Conservation (phyloP, 2,113 vertebrate species). For the Pachycephala philippinensis region DNA sequence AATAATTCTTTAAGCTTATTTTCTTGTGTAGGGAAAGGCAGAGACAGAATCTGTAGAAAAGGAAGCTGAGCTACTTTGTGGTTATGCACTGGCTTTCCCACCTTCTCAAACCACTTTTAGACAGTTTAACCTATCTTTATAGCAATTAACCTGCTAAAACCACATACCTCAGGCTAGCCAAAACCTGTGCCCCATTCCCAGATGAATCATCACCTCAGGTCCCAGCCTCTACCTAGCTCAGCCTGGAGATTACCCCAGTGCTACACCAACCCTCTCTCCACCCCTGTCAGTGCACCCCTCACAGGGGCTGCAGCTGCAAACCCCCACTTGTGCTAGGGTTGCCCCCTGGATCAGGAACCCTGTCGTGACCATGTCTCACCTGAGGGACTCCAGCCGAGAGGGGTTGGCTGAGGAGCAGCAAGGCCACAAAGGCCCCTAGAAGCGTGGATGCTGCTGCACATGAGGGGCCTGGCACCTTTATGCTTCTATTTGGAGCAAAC, state of each 20-base stretch:
- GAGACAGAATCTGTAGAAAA: background rate
- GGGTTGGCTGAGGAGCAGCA: background rate
- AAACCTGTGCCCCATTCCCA: background rate
- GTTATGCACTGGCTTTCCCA: background rate
- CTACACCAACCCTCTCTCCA: background rate
- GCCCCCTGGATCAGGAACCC: background rate
- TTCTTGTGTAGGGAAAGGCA: background rate
- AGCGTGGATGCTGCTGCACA: accelerated
- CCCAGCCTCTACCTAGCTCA: background rate
- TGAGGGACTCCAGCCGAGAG: background rate
- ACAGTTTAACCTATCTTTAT: background rate
- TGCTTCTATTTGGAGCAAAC: background rate
- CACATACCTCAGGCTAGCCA: background rate
- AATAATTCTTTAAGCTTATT: background rate
- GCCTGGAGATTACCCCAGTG: accelerated
- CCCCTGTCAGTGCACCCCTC: background rate
- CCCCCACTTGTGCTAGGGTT: background rate
- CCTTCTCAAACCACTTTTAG: background rate
- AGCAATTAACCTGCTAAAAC: background rate
- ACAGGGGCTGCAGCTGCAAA: background rate
- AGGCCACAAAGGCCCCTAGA: background rate
- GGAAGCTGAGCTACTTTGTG: background rate
- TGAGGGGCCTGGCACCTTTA: background rate
- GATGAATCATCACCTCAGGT: background rate
- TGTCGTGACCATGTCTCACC: accelerated